Percentiles rank a stretch among this genome's conserved stretches.
These are phyloP conservation scores for Suillia variegata DNA, from an alignment of 2,888 invertebrate genomes.

Conservation along the genomic window DNA sequence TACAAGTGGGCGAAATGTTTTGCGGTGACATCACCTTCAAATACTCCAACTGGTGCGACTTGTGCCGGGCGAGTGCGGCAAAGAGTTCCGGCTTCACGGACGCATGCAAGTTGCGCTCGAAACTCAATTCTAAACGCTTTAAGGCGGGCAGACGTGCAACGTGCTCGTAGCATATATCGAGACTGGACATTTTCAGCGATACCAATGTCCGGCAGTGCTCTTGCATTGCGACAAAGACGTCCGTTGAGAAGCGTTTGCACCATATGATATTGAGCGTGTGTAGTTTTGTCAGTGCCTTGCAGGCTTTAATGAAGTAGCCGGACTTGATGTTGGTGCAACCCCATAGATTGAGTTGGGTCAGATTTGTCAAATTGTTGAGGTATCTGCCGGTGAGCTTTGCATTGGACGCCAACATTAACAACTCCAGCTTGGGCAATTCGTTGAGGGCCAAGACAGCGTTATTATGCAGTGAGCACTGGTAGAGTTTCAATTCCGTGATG, in stretches of 20 bases:
- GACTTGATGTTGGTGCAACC: neutral
- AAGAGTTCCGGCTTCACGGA: conserved; percentile 5
- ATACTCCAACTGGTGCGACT: conserved; percentile 19
- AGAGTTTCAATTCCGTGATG: conserved; percentile 10
- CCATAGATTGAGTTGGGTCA: neutral
- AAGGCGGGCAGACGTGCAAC: conserved; percentile 20
- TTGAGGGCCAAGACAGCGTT: conserved; percentile 4
- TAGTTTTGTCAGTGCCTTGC: neutral
- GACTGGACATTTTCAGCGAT: neutral
- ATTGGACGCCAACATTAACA: conserved; percentile 10
- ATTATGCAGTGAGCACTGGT: conserved; percentile 18
- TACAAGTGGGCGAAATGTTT: conserved; percentile 4
- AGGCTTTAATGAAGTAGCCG: neutral
- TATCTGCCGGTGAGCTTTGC: conserved; percentile 17
- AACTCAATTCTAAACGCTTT: conserved; percentile 18
- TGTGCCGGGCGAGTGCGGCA: conserved; percentile 9
- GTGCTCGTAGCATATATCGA: too few relatives aligned
- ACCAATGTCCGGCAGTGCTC: neutral
- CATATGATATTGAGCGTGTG: neutral
- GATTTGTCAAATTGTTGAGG: neutral
- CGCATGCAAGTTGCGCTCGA: neutral
- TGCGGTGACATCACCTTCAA: conserved; percentile 20
- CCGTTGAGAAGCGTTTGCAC: neutral
- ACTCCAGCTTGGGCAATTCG: conserved; percentile 13
- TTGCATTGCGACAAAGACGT: neutral